These are phyloP conservation scores for Tylochromis polylepis DNA, from an alignment of 2,113 vertebrate species.

Conservation along the genomic window DNA sequence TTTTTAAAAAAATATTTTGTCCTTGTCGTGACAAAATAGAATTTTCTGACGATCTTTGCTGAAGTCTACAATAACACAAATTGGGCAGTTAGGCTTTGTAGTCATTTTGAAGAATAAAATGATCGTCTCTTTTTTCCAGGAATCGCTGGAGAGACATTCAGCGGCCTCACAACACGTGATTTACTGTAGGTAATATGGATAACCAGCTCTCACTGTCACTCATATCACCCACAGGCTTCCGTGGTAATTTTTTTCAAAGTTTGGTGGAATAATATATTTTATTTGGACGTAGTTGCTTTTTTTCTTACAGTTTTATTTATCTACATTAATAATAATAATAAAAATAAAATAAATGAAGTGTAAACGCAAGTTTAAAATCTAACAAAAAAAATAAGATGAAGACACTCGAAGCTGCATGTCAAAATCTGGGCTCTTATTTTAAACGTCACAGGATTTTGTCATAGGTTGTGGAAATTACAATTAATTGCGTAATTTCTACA, in stretches of 20 bases:
- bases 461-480: background rate
- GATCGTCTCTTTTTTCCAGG: conserved; percentile 37
- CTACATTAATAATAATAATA: background rate
- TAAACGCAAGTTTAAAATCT: background rate
- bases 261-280: background rate
- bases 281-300: background rate
- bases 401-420: background rate
- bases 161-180: conserved; percentile 44
- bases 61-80: background rate
- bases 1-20: background rate
- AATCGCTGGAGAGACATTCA: conserved; percentile 34
- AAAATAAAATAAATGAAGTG: background rate
- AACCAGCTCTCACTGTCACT: background rate
- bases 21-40: background rate
- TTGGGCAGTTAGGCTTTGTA: background rate
- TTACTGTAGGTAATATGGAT: conserved; percentile 27
- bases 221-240: background rate
- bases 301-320: background rate
- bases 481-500: background rate
- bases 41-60: background rate
- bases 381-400: background rate
- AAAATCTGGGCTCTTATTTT: background rate
- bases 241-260: background rate
- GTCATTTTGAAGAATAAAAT: conserved; percentile 26
- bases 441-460: background rate